Conservation (phyloP, 2,888 invertebrate species). For the Pseudanteris insignis region DNA sequence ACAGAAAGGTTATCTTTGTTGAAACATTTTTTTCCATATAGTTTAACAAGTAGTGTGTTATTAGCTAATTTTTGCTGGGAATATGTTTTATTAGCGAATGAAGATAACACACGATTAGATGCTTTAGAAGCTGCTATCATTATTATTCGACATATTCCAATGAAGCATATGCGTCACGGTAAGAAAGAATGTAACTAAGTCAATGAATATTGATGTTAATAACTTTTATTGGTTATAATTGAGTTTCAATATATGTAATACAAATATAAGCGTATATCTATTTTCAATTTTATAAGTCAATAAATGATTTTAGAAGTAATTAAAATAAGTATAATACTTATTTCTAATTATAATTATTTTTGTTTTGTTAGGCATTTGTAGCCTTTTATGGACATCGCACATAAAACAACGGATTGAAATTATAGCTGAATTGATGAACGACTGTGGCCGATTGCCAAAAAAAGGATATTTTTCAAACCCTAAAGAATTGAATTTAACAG, state of each 20-base stretch:
- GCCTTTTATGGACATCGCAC: conserved; percentile 89
- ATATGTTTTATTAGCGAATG: conserved; percentile 87
- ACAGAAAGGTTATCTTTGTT: conserved; percentile 67
- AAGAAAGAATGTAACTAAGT: conserved; percentile 63
- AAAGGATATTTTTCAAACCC: conserved; percentile 84
- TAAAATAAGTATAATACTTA: no score
- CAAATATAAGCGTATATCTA: no score
- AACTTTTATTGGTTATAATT: no score
- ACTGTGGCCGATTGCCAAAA: conserved; percentile 85
- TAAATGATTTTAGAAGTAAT: no score
- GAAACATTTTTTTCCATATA: conserved; percentile 85
- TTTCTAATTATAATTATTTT: no score
- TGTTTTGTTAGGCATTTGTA: conserved; percentile 75
- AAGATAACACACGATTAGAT: conserved; percentile 74
- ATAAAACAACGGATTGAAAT: conserved; percentile 83
- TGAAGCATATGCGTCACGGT: conserved; percentile 70
- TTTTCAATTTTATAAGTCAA: no score
- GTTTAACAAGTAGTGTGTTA: conserved; percentile 80
- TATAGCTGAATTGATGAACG: conserved; percentile 79
- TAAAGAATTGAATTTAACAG: conserved; percentile 72
- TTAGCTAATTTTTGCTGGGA: conserved; percentile 93
- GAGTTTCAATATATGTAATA: no score
- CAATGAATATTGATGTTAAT: no score
- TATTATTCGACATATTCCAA: conserved; percentile 75
- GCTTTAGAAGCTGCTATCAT: conserved; percentile 77